Conservation (phyloP, 1,140 invertebrate species). For the Trinorchestia longiramus region DNA sequence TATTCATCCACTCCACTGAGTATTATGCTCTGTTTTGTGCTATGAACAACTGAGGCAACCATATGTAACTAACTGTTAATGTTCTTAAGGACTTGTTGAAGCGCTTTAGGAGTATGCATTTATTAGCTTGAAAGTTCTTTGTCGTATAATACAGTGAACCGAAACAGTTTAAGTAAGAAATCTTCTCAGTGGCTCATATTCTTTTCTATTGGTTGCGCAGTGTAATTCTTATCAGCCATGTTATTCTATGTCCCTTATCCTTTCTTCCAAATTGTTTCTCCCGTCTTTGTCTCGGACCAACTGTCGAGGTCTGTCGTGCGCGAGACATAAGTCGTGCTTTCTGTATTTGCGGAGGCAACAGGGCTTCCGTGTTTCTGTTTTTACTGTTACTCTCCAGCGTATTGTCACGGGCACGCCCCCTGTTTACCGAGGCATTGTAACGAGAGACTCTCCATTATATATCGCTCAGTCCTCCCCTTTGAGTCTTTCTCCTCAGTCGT, state of each 20-base stretch:
- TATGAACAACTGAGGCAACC: not conserved
- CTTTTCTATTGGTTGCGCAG: not conserved
- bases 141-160: not conserved
- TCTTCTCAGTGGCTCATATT: not conserved
- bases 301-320: conserved; percentile 8
- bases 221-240: not conserved
- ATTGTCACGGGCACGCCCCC: conserved; percentile 9
- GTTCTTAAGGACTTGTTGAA: not conserved
- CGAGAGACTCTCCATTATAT: conserved; percentile 41
- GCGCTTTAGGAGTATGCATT: not conserved
- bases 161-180: not conserved
- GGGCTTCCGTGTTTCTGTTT: conserved; percentile 51
- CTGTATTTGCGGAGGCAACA: conserved; percentile 16
- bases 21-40: not conserved
- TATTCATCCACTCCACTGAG: not conserved
- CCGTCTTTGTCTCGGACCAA: not conserved
- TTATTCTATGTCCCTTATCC: not conserved
- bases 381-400: conserved; percentile 35
- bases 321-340: conserved; percentile 50
- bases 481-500: not conserved
- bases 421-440: conserved; percentile 38
- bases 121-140: not conserved
- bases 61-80: not conserved
- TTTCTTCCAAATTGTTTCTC: not conserved
- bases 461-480: not conserved